Evolutionary conservation across 2,113 vertebrate genomes (phyloP).

Genomic region (Takifugu flavidus): DNA sequence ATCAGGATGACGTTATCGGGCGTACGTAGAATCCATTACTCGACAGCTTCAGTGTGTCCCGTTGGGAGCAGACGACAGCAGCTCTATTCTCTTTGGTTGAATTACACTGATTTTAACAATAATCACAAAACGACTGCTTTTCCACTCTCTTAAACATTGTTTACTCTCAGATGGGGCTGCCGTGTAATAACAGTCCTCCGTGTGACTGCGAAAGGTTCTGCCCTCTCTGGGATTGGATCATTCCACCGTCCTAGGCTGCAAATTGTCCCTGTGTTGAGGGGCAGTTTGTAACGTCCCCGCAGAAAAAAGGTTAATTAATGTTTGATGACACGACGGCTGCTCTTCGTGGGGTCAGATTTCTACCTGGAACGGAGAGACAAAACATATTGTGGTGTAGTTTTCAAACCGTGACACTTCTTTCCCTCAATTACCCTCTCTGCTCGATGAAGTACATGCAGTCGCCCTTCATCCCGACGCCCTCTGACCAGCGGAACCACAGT

Average conservation of each 20-base stretch:
- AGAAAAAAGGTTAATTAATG: constrained; percentile 34
- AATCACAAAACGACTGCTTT: constrained; percentile 59
- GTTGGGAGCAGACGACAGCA: constrained; percentile 32
- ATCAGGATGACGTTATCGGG: too few species aligned
- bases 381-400: too few species aligned
- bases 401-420: constrained; percentile 18
- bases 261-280: constrained; percentile 27
- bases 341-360: constrained; percentile 11
- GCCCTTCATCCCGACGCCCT: constrained; percentile 34
- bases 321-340: constrained; percentile 35
- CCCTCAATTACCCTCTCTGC: constrained; percentile 41
- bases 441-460: constrained; percentile 18
- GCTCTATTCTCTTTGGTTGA: constrained; percentile 45
- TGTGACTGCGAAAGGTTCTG: constrained; percentile 28
- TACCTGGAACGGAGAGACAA: neutral
- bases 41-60: constrained; percentile 48
- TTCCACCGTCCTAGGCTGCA: constrained; percentile 22
- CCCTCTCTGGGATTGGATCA: constrained; percentile 12
- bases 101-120: constrained; percentile 27
- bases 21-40: too few species aligned
- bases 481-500: constrained; percentile 35
- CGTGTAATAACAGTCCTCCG: constrained; percentile 49
- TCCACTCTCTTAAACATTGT: constrained; percentile 46
- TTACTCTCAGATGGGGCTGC: constrained; percentile 41
- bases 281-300: constrained; percentile 19